Evolutionary conservation across 2,113 vertebrate species (phyloP).

Genomic region (Trematomus loennbergii): DNA sequence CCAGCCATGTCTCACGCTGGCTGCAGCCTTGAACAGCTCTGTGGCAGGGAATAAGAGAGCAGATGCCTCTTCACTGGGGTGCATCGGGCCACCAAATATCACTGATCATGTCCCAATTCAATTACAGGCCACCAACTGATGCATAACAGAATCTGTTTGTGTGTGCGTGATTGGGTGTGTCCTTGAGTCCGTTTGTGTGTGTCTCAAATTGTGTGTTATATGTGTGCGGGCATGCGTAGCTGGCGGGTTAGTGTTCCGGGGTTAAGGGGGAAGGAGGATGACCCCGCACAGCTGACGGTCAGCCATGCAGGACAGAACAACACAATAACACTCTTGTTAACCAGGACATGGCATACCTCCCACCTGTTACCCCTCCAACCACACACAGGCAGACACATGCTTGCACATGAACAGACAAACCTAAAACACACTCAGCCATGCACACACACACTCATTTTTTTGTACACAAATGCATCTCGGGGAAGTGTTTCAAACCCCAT

Average conservation of each 20-base stretch:
- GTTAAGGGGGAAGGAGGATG: constrained; percentile 74
- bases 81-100: constrained; percentile 74
- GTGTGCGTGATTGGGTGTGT: constrained; percentile 69
- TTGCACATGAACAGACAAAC: constrained; percentile 59
- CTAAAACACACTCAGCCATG: constrained; percentile 1
- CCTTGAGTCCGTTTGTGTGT: constrained; percentile 55
- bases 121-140: constrained; percentile 77
- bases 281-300: constrained; percentile 80
- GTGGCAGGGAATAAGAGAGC: constrained; percentile 59
- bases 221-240: constrained; percentile 77
- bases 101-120: constrained; percentile 78
- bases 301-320: constrained; percentile 82
- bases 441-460: background rate
- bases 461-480: constrained; percentile 41
- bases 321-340: constrained; percentile 83
- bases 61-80: constrained; percentile 77
- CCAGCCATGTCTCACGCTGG: constrained; percentile 61
- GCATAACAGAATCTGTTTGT: constrained; percentile 72
- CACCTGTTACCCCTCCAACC: constrained; percentile 78
- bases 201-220: constrained; percentile 59
- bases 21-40: constrained; percentile 57
- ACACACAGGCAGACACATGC: constrained; percentile 75
- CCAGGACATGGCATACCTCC: constrained; percentile 76
- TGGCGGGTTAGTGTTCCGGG: constrained; percentile 71
- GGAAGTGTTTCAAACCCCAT: constrained; percentile 58